Evolutionary conservation across 2,797 vertebrate species (phyloP).

Genomic region (Morelia viridis): DNA sequence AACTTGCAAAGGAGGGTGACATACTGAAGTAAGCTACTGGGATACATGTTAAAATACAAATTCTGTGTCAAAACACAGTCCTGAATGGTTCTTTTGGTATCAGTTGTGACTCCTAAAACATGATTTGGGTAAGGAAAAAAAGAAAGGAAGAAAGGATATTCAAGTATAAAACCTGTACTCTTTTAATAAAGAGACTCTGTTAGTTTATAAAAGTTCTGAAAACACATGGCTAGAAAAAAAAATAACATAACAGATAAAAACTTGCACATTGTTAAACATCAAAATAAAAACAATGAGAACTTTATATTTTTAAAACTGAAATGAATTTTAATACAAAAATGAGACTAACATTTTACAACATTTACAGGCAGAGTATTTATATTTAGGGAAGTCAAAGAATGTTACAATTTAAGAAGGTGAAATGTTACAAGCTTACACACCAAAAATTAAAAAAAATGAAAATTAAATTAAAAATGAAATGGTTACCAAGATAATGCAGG

Average conservation of each 20-base stretch:
- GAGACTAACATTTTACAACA: constrained; percentile 71
- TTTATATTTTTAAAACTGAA: constrained; percentile 70
- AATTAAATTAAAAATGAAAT: constrained; percentile 97
- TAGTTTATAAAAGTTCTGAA: constrained; percentile 60
- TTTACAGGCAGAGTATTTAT: constrained; percentile 57
- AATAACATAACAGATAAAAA: constrained; percentile 63
- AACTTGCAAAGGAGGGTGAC: neutral
- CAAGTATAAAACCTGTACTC: constrained; percentile 42
- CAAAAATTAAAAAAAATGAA: constrained; percentile 77
- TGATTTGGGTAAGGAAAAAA: constrained; percentile 16
- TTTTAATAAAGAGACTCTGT: constrained; percentile 62
- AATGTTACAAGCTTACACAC: constrained; percentile 79
- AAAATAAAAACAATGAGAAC: constrained; percentile 69
- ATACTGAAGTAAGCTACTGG: neutral
- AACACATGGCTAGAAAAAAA: constrained; percentile 68
- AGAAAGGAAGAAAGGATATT: constrained; percentile 4
- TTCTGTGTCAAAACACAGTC: constrained; percentile 8
- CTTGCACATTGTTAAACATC: constrained; percentile 68
- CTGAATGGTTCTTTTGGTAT: constrained; percentile 23
- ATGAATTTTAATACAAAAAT: constrained; percentile 75
- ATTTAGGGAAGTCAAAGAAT: constrained; percentile 70
- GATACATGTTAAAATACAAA: neutral
- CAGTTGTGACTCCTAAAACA: constrained; percentile 32
- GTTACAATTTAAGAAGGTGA: constrained; percentile 77
- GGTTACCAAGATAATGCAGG: constrained; percentile 99